Conservation (phyloP, 1,140 invertebrate genomes). For the Atta texana region DNA sequence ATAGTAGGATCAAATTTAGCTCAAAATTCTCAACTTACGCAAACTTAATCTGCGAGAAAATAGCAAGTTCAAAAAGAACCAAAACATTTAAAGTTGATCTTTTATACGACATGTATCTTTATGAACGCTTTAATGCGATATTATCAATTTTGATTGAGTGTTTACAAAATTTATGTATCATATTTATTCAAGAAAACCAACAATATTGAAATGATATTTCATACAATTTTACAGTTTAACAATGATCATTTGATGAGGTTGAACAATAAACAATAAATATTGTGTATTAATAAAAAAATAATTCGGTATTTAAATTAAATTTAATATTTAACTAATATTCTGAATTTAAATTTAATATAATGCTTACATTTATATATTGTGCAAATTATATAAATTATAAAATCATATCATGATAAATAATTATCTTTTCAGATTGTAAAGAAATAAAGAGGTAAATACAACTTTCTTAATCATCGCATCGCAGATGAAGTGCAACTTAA, state of each 20-base stretch:
- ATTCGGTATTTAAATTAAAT: background rate
- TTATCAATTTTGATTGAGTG: background rate
- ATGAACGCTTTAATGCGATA: background rate
- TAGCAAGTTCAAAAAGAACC: background rate
- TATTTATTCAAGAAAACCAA: background rate
- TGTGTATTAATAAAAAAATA: conserved; percentile 20
- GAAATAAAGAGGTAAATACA: background rate
- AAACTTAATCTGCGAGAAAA: background rate
- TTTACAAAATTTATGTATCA: background rate
- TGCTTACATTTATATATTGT: background rate
- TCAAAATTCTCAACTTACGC: conserved; percentile 7
- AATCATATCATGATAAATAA: background rate
- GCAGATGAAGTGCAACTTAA: background rate
- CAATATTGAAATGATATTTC: background rate
- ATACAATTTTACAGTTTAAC: background rate
- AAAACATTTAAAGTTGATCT: background rate
- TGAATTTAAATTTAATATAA: conserved; percentile 1
- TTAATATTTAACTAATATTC: background rate
- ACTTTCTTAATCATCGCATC: background rate
- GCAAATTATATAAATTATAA: background rate
- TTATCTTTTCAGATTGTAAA: background rate
- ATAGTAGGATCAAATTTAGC: conserved; percentile 24
- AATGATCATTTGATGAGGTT: background rate
- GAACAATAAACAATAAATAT: conserved; percentile 5
- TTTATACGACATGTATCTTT: background rate